phyloP scores from a whole-genome alignment of 2,113 vertebrate genomes.

The Thermophis baileyi region DNA sequence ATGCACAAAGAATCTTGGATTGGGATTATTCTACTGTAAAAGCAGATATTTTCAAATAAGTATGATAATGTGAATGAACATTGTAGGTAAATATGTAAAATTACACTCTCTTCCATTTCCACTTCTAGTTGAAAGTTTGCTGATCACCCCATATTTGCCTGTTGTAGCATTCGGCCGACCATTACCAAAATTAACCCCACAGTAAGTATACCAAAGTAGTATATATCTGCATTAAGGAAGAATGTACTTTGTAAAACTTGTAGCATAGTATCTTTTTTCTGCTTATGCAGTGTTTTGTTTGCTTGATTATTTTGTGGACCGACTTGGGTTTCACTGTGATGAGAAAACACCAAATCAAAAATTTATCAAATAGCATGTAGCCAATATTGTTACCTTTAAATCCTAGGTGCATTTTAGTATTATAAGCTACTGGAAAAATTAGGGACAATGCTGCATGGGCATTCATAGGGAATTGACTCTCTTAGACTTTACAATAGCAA shows the following conservation, averaged over 20 bases:
- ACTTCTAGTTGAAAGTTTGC: constrained; percentile 87
- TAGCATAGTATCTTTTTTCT: neutral
- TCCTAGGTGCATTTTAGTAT: neutral
- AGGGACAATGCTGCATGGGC: neutral
- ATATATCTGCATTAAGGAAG: too few species aligned
- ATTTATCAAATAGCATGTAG: neutral
- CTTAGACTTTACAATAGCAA: neutral
- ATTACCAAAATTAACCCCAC: constrained; percentile 88
- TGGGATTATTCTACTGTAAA: neutral
- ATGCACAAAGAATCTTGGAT: neutral
- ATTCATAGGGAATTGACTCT: neutral
- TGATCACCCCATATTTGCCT: constrained; percentile 94
- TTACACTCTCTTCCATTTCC: constrained; percentile 33
- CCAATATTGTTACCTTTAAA: neutral
- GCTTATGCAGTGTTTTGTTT: neutral
- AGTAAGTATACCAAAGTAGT: constrained; percentile 78
- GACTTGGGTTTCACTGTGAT: neutral
- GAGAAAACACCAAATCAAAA: neutral
- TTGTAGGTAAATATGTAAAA: neutral
- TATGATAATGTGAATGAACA: neutral
- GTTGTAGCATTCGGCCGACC: constrained; percentile 94
- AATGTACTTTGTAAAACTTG: neutral
- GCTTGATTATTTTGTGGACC: neutral
- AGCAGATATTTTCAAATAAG: neutral
- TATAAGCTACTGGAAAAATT: neutral